Evolutionary conservation across 2,797 vertebrate genomes (phyloP), one percentile per base, ranked within the genome.

Genomic region (Schizothorax lantsangensis): DNA sequence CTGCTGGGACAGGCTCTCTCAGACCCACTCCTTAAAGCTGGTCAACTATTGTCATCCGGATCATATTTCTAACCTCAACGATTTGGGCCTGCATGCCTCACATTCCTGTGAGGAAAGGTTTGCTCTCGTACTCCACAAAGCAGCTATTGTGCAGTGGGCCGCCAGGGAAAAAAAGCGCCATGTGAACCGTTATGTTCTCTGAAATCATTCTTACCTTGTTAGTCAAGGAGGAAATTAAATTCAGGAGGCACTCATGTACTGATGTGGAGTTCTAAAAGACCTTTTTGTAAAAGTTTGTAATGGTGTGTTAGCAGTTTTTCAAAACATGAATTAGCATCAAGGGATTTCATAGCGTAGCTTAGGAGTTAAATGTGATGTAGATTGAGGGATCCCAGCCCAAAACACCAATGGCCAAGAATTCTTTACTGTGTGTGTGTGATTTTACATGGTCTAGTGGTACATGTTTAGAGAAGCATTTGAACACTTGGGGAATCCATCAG

Each of bases 21-120:
- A 74, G 19, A 26, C 81, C 54, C 6, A 19, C 62, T 85, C 33
- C 43, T 81, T 45, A 43, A 80, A 83, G 85, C 89, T 40, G 89
- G 90, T 90, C 26, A n/a, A 92, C 93, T 94, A 92, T 94, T 86
- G 57, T 81, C 91, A 86, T 85, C 4, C 33, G 87, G 93, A 93
- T 95, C 94, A 89, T 91, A 90, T 94, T 94, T 94, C 93, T 91
- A 86, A 79, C 92, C 93, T 91, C 89, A 85, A 91, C 57, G 90
- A 94, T 94, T 94, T 92, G 88, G 92, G 95, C 91, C 92, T 38
- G 91, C 95, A 92, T 96, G 91, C 93, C 92, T 94, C 84, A 89
- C 94, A 95, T 96, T 96, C 95, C 94, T 93, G 88, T 86, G 91
- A 92, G 89, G 91, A 91, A 94, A 93, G 94, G 94, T 95, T 95